A percentile compares a stretch with the other conserved stretches of the same genome.
phyloP scores from a whole-genome alignment of 2,113 vertebrate species.

The Ellobius talpinus region DNA sequence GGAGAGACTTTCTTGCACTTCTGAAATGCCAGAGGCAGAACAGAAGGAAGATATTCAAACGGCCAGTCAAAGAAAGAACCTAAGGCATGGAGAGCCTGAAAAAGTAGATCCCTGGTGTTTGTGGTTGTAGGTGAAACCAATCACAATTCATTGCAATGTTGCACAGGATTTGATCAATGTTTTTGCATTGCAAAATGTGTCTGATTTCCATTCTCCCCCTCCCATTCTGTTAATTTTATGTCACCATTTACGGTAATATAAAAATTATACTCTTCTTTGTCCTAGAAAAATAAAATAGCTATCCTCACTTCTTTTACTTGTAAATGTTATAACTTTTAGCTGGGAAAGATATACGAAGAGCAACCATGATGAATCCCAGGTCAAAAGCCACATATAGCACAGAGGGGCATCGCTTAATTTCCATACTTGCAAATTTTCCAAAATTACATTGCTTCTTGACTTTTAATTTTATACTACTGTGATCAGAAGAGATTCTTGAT shows the following conservation, averaged over 20 bases:
- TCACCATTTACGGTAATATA: slow-evolving; percentile 18
- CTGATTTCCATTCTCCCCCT: slow-evolving; percentile 48
- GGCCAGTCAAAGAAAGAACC: slow-evolving; percentile 43
- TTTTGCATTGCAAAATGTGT: neutral
- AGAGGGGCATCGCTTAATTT: neutral
- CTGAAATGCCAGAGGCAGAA: neutral
- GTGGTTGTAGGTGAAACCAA: neutral
- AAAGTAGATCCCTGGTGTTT: neutral
- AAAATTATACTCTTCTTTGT: neutral
- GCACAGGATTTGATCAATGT: neutral
- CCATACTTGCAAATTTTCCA: neutral
- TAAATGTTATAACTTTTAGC: slow-evolving; percentile 4
- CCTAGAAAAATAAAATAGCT: slow-evolving; percentile 10
- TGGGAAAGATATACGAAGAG: neutral
- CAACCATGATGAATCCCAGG: neutral
- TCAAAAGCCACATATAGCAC: neutral
- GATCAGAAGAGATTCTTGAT: neutral
- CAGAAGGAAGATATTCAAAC: neutral
- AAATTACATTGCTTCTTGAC: neutral
- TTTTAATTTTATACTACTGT: neutral
- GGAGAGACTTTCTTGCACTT: neutral
- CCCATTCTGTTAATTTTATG: slow-evolving; percentile 10
- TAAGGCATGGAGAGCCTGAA: neutral
- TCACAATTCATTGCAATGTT: slow-evolving; percentile 24
- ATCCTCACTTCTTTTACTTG: slow-evolving; percentile 20